Evolutionary conservation across 2,888 invertebrate genomes (phyloP).

Genomic region (Rhynchonema sp.): DNA sequence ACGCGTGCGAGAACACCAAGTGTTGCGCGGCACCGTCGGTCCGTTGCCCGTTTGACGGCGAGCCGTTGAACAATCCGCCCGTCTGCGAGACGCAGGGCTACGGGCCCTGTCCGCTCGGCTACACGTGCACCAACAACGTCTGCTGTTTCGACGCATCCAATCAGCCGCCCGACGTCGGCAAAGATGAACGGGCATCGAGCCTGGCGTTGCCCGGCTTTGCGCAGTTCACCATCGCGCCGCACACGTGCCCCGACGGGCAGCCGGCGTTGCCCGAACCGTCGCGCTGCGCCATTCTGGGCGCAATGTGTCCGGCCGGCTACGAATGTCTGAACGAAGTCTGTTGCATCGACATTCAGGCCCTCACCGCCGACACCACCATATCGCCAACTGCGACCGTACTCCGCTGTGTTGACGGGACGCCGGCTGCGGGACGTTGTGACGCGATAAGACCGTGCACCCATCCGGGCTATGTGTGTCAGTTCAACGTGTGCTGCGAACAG

Average conservation of each 20-base stretch:
- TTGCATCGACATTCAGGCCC: not conserved
- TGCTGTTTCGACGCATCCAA: not conserved
- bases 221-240: not conserved
- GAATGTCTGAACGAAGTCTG: not conserved
- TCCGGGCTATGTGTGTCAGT: constrained; percentile 9
- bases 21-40: not conserved
- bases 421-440: not conserved
- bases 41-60: not conserved
- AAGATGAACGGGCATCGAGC: no score
- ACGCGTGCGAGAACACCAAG: no score
- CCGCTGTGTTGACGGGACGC: not conserved
- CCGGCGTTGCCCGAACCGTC: not conserved
- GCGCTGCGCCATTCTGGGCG: not conserved
- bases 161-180: no score
- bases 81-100: not conserved
- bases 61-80: not conserved
- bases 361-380: not conserved
- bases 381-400: not conserved
- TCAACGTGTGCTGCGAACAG: constrained; percentile 12
- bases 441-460: not conserved
- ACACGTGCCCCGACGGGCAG: constrained; percentile 1
- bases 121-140: not conserved
- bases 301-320: not conserved
- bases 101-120: not conserved
- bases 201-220: not conserved